Conservation (phyloP, 2,113 vertebrate species). For the Struthio camelus region DNA sequence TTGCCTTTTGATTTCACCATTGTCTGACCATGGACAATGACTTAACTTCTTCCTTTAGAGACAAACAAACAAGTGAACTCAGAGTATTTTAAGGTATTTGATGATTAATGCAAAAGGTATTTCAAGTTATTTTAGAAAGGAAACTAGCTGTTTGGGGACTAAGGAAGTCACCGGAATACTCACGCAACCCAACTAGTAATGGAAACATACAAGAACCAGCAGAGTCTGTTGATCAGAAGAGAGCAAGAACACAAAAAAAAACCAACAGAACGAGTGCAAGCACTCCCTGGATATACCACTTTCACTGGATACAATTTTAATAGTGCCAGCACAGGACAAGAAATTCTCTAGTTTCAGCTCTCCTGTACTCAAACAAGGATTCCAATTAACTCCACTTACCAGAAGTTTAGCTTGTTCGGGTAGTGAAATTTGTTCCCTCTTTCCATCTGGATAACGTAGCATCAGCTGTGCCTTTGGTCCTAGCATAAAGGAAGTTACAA, state of each 20-base stretch:
- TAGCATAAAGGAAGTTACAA: constrained; percentile 61
- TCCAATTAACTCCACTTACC: constrained; percentile 77
- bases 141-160: background rate
- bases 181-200: background rate
- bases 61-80: background rate
- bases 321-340: background rate
- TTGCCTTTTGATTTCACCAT: background rate
- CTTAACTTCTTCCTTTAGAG: background rate
- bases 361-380: background rate
- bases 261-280: background rate
- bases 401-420: constrained; percentile 95
- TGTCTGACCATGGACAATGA: background rate
- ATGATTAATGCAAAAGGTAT: background rate
- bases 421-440: constrained; percentile 95
- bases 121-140: background rate
- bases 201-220: background rate
- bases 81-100: background rate
- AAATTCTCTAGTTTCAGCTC: background rate
- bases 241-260: background rate
- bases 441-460: constrained; percentile 97
- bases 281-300: background rate
- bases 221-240: background rate
- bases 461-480: constrained; percentile 98
- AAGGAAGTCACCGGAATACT: background rate
- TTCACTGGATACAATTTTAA: fast-evolving